Percentiles rank a stretch among this genome's conserved stretches.
Conservation (phyloP, 2,888 invertebrate genomes). For the Harpalus rufipes region DNA sequence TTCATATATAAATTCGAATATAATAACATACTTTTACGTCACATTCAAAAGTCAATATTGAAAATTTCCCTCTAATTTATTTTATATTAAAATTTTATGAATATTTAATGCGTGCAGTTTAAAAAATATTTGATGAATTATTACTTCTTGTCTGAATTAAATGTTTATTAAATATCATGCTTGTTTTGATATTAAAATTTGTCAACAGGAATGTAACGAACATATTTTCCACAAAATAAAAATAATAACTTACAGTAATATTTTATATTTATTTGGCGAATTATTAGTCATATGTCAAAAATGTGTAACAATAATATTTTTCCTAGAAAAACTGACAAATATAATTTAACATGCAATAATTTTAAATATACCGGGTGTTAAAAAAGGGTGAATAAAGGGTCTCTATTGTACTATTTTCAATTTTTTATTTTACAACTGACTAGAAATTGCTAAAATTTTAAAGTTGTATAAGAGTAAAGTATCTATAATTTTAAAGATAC, state of each 20-base stretch:
- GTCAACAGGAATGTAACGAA: not conserved
- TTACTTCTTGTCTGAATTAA: not conserved
- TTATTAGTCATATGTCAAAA: not conserved
- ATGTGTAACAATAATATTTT: not conserved
- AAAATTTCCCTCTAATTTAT: conserved; percentile 20
- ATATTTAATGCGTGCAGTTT: conserved; percentile 12
- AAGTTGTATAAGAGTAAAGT: too few relatives aligned
- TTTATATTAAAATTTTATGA: conserved; percentile 17
- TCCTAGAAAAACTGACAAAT: too few relatives aligned
- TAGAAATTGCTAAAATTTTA: too few relatives aligned
- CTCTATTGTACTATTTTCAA: too few relatives aligned
- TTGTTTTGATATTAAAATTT: conserved; percentile 5
- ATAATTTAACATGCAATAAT: too few relatives aligned
- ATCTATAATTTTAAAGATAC: too few relatives aligned
- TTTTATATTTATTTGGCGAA: not conserved
- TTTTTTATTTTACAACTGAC: too few relatives aligned
- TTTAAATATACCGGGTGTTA: too few relatives aligned
- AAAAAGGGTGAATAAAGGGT: too few relatives aligned
- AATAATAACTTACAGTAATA: not conserved
- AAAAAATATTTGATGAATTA: conserved; percentile 9
- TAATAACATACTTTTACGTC: conserved; percentile 28
- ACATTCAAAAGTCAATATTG: conserved; percentile 19
- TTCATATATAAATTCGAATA: conserved; percentile 35
- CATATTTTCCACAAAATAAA: not conserved
- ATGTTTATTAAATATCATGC: not conserved